Percentiles rank a stretch among this genome's conserved stretches.
Evolutionary conservation across 1,140 invertebrate genomes (phyloP).

Genomic region (Nasonia giraulti): DNA sequence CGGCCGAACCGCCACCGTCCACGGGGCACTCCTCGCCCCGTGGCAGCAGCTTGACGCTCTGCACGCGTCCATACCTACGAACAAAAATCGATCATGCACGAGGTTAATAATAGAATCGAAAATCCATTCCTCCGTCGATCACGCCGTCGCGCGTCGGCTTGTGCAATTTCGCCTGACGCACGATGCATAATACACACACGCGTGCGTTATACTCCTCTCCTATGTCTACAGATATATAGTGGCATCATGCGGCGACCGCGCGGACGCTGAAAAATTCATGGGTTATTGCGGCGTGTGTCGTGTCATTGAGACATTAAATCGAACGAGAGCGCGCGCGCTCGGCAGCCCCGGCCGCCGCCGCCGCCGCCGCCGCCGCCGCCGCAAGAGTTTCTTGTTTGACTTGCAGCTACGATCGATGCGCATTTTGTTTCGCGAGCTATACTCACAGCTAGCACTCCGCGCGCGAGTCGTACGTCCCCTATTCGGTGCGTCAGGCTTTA

Average conservation of each 20-base stretch:
- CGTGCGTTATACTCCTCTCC: neutral
- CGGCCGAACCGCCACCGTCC: constrained; percentile 70
- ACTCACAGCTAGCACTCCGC: no score
- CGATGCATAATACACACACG: neutral
- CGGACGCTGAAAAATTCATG: constrained; percentile 22
- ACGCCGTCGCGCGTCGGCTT: neutral
- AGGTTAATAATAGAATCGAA: neutral
- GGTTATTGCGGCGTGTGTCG: constrained; percentile 12
- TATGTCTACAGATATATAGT: no score
- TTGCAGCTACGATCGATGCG: neutral
- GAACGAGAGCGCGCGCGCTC: neutral
- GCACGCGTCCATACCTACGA: constrained; percentile 95
- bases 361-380: no score
- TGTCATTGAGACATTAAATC: constrained; percentile 21
- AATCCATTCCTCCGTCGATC: neutral
- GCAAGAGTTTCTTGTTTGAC: constrained; percentile 15
- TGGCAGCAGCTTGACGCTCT: constrained; percentile 93
- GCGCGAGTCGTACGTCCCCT: neutral
- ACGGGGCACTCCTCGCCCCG: constrained; percentile 77
- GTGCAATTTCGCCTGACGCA: neutral
- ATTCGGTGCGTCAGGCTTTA: neutral
- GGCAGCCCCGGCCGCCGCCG: neutral
- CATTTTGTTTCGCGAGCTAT: no score
- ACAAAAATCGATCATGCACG: neutral
- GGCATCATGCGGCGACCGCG: no score